phyloP scores from a whole-genome alignment of 2,797 vertebrate species.

The Antennarius maculatus region DNA sequence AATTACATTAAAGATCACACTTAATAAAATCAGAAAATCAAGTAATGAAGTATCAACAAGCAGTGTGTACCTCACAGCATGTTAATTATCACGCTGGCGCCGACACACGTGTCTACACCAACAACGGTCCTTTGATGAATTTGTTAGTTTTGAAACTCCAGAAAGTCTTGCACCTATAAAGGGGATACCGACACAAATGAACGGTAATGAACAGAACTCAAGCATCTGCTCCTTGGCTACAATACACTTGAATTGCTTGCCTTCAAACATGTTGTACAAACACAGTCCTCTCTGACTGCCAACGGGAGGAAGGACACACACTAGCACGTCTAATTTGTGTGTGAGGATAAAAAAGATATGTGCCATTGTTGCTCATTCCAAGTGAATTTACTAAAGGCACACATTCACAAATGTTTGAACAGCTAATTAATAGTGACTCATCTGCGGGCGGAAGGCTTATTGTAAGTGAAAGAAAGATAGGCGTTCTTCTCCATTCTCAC shows the following conservation, averaged over 20 bases:
- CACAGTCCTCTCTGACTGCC: slow-evolving; percentile 37
- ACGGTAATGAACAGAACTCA: slow-evolving; percentile 29
- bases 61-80: not conserved
- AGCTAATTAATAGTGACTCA: slow-evolving; percentile 38
- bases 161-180: slow-evolving; percentile 10
- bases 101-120: too few species aligned
- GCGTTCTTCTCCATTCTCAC: slow-evolving; percentile 11
- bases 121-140: not conserved
- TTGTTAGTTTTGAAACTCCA: slow-evolving; percentile 15
- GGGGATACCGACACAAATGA: slow-evolving; percentile 27
- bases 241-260: slow-evolving; percentile 12
- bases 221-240: slow-evolving; percentile 31
- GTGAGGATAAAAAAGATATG: slow-evolving; percentile 18
- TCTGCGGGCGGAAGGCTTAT: slow-evolving; percentile 15
- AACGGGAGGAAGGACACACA: slow-evolving; percentile 38
- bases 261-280: slow-evolving; percentile 28
- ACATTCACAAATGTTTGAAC: slow-evolving; percentile 34
- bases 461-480: slow-evolving; percentile 33
- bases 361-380: slow-evolving; percentile 37
- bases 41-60: not conserved
- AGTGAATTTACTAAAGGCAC: slow-evolving; percentile 28
- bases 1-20: not conserved
- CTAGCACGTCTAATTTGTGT: slow-evolving; percentile 29
- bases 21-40: not conserved
- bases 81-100: too few species aligned